phyloP scores from a whole-genome alignment of 2,113 vertebrate genomes.

The Fukomys damarensis region DNA sequence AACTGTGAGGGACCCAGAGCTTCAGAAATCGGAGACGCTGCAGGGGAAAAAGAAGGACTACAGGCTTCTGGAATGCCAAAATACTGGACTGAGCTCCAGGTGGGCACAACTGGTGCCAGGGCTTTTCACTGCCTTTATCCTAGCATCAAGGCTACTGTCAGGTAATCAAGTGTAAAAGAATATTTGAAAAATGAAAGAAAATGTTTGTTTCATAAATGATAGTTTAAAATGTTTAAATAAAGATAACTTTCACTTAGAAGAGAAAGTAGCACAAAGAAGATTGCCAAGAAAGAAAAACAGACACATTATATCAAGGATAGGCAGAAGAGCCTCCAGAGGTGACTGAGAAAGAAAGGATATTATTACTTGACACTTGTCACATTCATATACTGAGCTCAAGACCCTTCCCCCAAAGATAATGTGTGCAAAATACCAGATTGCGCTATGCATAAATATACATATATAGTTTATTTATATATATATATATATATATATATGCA shows the following conservation, averaged over 20 bases:
- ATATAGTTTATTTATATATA: too few species aligned
- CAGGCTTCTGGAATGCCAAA: neutral
- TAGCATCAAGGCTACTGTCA: neutral
- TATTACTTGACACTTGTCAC: rapidly evolving
- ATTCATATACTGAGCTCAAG: neutral
- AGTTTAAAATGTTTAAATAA: neutral
- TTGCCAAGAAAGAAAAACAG: neutral
- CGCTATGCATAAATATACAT: rapidly evolving
- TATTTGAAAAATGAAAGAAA: neutral
- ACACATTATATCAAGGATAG: neutral
- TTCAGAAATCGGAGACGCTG: neutral
- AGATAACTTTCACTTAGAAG: neutral
- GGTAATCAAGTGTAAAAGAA: neutral
- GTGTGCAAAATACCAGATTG: neutral
- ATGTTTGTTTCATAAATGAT: neutral
- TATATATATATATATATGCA: too few species aligned
- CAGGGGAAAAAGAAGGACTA: rapidly evolving
- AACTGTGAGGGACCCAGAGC: neutral
- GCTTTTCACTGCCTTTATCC: too few species aligned
- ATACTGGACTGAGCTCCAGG: neutral
- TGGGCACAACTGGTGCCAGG: neutral
- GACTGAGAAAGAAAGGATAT: neutral
- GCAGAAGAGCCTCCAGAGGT: neutral
- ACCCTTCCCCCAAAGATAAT: neutral
- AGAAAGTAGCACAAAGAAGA: neutral